Base-by-base conservation (phyloP, 2,888 invertebrate species). In the Drosophila hawaiiensis region DNA sequence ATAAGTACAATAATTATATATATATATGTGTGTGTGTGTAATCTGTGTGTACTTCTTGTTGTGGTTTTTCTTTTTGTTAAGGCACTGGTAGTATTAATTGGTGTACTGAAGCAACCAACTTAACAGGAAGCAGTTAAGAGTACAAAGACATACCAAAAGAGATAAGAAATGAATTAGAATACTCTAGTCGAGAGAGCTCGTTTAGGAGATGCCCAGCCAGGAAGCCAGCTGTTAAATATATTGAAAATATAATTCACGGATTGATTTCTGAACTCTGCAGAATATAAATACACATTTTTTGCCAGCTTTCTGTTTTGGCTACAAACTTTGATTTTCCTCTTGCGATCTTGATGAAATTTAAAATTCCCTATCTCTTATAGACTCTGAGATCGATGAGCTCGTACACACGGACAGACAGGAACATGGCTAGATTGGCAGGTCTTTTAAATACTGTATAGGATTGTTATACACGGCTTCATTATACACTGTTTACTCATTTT, bases 1-100 rank as follows among this genome's bases (percentile, higher is more conserved):
- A 29, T 37, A 61, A 31, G 41, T 19, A 66, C 31, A 60, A 39
- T 28, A 52, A 31, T 28, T 54, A 35, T 49, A 49, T 62, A 49
- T 53, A 41, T 63, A 7, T 68, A 3, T 64, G 10, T 64, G 49
- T 59, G 53, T 73, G 65, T 54, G 49, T 63, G 50, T 35, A 5
- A 22, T 25, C 3, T 62, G 22, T 73, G 59, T 60, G 47, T 47
- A 19, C 16, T 37, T 65, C 25, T 31, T 64, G 49, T 16, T 33
- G 39, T 67, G 64, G 37, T 55, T 78, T 58, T 63, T 73, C 60
- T 25, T 74, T 71, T 72, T 61, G 28, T 78, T 87, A 87, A 87
- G 87, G 87, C 87, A 87, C 87, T 87, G 88, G 84, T 85, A 88
- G 84, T 89, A 76, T 82, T 76, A 83, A 79, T 82, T 82, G 84